Evolutionary conservation across 2,888 invertebrate species (phyloP).

Genomic region (Fissipunctia ypsillon): DNA sequence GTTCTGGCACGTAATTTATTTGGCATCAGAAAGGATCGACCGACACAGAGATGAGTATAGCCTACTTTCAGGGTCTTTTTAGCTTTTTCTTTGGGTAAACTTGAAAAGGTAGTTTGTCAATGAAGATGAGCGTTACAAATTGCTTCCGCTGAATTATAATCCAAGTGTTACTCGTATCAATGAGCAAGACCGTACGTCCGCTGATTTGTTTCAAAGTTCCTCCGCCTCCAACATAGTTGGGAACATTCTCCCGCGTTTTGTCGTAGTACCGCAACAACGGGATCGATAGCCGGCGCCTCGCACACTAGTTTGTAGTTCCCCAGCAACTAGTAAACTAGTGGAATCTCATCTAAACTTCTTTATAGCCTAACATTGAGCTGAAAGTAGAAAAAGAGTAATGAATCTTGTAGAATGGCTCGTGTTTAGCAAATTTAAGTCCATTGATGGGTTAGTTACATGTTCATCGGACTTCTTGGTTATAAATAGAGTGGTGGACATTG

Average conservation of each 20-base stretch:
- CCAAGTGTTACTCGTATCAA: neutral
- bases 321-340: constrained; percentile 27
- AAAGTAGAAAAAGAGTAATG: constrained; percentile 30
- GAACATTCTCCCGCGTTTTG: neutral
- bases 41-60: neutral
- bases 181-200: too few species aligned
- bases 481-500: constrained; percentile 2
- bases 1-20: neutral
- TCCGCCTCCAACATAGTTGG: neutral
- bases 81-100: neutral
- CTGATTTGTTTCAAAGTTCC: neutral
- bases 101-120: neutral
- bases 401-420: constrained; percentile 27
- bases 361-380: constrained; percentile 5
- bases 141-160: neutral
- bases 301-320: constrained; percentile 28
- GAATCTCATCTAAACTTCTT: constrained; percentile 52
- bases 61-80: neutral
- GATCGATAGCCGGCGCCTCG: constrained; percentile 6
- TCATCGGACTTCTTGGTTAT: neutral
- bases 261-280: neutral
- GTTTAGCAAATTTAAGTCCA: constrained; percentile 25
- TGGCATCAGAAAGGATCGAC: neutral
- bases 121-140: neutral
- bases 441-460: constrained; percentile 31